These are phyloP conservation scores for Boleophthalmus pectinirostris DNA, from an alignment of 2,113 vertebrate genomes.

Conservation along the genomic window DNA sequence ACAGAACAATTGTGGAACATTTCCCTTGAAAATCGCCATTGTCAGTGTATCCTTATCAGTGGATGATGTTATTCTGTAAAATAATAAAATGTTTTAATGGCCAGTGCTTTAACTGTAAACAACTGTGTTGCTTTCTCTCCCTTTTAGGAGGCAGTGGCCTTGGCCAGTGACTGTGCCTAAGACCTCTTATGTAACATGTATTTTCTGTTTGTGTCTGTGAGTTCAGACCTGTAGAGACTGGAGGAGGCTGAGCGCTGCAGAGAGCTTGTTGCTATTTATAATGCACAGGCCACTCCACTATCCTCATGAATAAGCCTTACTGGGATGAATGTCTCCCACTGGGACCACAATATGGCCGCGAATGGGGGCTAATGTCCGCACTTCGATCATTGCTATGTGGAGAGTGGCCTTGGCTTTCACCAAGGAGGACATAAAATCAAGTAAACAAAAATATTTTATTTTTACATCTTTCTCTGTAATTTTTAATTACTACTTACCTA, in stretches of 20 bases:
- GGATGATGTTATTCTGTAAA: no score
- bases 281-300: conserved; percentile 60
- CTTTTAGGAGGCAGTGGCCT: neutral
- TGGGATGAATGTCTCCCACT: conserved; percentile 64
- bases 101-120: neutral
- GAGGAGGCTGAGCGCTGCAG: conserved; percentile 39
- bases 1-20: no score
- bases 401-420: conserved; percentile 25
- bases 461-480: neutral
- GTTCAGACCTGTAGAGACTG: conserved; percentile 39
- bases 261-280: conserved; percentile 72
- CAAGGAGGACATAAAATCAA: conserved; percentile 19
- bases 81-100: neutral
- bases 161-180: conserved; percentile 14
- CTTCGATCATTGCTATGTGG: conserved; percentile 38
- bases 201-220: conserved; percentile 10
- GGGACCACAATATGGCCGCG: conserved; percentile 57
- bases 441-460: conserved; percentile 10
- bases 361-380: conserved; percentile 50
- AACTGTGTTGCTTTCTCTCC: neutral
- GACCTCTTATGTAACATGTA: conserved; percentile 6
- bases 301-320: conserved; percentile 71
- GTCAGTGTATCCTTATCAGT: no score
- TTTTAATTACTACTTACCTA: neutral
- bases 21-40: no score